Evolutionary conservation across 2,888 invertebrate genomes (phyloP).

Genomic region (Malthinus flaveolus): DNA sequence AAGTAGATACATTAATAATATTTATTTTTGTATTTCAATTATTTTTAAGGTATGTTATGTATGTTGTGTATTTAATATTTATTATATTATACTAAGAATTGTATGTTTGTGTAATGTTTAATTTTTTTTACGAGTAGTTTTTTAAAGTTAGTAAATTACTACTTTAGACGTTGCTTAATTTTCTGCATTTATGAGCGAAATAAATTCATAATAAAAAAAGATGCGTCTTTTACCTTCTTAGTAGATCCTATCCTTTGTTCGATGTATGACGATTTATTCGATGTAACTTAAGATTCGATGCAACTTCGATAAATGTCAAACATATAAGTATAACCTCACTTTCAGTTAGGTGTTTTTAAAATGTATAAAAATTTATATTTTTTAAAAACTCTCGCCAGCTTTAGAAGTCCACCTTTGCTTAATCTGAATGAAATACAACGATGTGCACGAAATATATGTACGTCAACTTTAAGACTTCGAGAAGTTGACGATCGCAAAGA

Average conservation of each 20-base stretch:
- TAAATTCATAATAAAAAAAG: too few species aligned
- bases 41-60: slow-evolving; percentile 12
- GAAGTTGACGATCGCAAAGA: slow-evolving; percentile 59
- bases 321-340: too few species aligned
- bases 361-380: slow-evolving; percentile 12
- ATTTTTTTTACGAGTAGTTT: too few species aligned
- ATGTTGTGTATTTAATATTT: slow-evolving; percentile 26
- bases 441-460: slow-evolving; percentile 19
- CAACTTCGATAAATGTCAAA: too few species aligned
- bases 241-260: too few species aligned
- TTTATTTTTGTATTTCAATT: slow-evolving; percentile 16
- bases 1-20: slow-evolving; percentile 18
- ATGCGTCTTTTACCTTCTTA: too few species aligned
- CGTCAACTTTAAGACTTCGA: slow-evolving; percentile 31
- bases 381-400: slow-evolving; percentile 8
- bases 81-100: slow-evolving; percentile 18
- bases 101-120: slow-evolving; percentile 7
- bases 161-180: too few species aligned
- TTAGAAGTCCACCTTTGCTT: slow-evolving; percentile 9
- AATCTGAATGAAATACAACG: slow-evolving; percentile 1
- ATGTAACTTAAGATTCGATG: too few species aligned
- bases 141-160: too few species aligned
- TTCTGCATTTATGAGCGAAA: too few species aligned
- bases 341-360: background rate
- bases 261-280: too few species aligned